These are phyloP conservation scores for Macrostomum lignano DNA, from an alignment of 1,140 invertebrate species.

Conservation along the genomic window DNA sequence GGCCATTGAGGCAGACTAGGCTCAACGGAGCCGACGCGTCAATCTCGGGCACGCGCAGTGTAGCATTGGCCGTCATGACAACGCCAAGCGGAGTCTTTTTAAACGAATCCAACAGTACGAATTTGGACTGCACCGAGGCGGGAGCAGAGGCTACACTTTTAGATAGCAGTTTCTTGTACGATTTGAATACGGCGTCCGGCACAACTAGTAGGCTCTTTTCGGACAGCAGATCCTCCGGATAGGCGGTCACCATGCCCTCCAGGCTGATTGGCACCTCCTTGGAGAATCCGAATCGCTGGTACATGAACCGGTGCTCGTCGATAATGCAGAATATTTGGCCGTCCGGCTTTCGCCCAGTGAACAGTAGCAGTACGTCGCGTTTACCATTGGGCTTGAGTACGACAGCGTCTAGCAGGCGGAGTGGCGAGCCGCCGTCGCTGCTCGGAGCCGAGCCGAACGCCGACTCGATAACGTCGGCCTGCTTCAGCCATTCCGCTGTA, in stretches of 20 bases:
- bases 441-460: too few relatives aligned
- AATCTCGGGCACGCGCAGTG: neutral
- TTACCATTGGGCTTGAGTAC: neutral
- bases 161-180: neutral
- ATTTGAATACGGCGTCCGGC: conserved; percentile 1
- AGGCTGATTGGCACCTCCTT: neutral
- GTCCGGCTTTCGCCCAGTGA: neutral
- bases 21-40: too few relatives aligned
- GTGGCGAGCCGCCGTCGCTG: too few relatives aligned
- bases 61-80: neutral
- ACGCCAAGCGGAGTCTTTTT: neutral
- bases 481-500: too few relatives aligned
- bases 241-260: neutral
- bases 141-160: neutral
- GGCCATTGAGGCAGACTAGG: too few relatives aligned
- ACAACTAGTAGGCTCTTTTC: conserved; percentile 1
- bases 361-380: neutral
- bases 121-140: conserved; percentile 1
- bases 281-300: neutral
- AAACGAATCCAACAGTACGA: neutral
- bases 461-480: too few relatives aligned
- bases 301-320: neutral
- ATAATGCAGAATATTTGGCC: neutral
- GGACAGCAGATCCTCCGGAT: neutral
- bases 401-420: neutral